phyloP scores from a whole-genome alignment of 2,113 vertebrate species.

The Andinoacara biseriatus region DNA sequence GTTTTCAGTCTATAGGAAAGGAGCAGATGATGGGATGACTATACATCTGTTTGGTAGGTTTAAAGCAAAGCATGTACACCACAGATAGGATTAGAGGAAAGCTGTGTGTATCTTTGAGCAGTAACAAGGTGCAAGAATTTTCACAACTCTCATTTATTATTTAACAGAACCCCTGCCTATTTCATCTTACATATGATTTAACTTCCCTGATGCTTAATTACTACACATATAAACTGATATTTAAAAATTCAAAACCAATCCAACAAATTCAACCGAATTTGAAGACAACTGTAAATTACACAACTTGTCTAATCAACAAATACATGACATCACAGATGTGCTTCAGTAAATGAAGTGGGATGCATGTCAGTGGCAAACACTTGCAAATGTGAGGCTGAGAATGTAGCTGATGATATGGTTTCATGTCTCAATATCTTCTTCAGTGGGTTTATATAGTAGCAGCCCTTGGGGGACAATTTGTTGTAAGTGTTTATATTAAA shows the following conservation, averaged over 20 bases:
- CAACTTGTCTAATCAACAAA: not conserved
- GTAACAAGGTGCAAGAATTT: not conserved
- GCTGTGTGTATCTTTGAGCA: not conserved
- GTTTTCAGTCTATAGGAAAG: slow-evolving; percentile 6
- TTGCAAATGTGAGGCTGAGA: slow-evolving; percentile 10
- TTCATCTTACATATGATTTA: not conserved
- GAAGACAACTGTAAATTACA: not conserved
- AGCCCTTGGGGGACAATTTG: slow-evolving; percentile 75
- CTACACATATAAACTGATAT: not conserved
- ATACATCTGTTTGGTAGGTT: not conserved
- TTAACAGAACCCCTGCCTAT: not conserved
- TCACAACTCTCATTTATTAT: not conserved
- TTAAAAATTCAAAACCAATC: not conserved
- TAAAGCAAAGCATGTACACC: slow-evolving; percentile 5
- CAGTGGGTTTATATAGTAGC: slow-evolving; percentile 61
- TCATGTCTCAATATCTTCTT: slow-evolving; percentile 21
- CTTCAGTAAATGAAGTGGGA: slow-evolving; percentile 11
- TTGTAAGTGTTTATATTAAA: slow-evolving; percentile 77
- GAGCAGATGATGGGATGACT: slow-evolving; percentile 2
- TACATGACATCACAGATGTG: not conserved
- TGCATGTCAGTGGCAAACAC: slow-evolving; percentile 20
- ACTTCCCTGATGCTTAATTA: not conserved
- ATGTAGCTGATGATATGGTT: slow-evolving; percentile 31
- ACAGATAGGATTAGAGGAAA: slow-evolving; percentile 21
- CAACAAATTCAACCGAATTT: not conserved